Evolutionary conservation across 2,113 vertebrate species (phyloP).

Genomic region (Mus pahari): DNA sequence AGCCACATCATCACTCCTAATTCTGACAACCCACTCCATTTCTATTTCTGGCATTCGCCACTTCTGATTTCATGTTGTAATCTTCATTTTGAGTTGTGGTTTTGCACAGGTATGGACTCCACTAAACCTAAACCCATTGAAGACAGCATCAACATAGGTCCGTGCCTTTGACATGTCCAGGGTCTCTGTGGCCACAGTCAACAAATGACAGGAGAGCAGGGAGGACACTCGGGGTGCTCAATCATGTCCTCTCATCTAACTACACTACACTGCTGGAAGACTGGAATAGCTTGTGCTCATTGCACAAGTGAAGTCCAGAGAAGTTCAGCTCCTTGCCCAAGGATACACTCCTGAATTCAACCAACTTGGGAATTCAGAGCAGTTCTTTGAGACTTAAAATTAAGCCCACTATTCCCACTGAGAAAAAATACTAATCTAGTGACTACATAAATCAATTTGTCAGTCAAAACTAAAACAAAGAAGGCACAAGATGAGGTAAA

Average conservation of each 20-base stretch:
- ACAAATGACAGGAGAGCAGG: background rate
- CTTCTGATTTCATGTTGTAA: background rate
- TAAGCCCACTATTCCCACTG: background rate
- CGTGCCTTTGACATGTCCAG: background rate
- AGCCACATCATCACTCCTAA: background rate
- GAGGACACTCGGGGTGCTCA: background rate
- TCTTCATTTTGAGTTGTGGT: background rate
- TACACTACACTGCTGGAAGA: background rate
- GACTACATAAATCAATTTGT: background rate
- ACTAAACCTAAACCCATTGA: background rate
- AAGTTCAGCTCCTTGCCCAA: conserved; percentile 35
- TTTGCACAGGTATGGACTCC: background rate
- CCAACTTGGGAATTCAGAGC: conserved; percentile 14
- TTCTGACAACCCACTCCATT: background rate
- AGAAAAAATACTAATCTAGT: background rate
- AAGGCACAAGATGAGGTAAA: background rate
- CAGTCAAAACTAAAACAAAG: background rate
- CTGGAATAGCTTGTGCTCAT: background rate
- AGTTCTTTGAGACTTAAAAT: conserved; percentile 23
- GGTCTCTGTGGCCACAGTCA: background rate
- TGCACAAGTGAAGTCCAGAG: conserved; percentile 39
- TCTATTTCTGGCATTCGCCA: background rate
- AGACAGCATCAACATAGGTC: background rate
- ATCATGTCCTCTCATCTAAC: background rate
- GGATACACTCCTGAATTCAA: background rate